Conservation (phyloP, 2,113 vertebrate genomes). For the Callipepla californica region DNA sequence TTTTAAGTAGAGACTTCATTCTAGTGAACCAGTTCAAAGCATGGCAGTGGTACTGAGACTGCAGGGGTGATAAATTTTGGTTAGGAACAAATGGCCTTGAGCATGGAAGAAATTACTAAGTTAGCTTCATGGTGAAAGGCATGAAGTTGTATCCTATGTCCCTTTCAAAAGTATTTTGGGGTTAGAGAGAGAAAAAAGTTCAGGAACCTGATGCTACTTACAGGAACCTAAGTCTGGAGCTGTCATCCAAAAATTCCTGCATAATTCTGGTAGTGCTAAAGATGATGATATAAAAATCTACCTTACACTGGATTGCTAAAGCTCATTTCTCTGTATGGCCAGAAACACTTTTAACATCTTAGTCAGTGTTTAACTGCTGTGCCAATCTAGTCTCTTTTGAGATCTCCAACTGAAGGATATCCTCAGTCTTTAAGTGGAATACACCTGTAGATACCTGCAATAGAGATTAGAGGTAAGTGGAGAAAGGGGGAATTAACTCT, state of each 20-base stretch:
- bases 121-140: background rate
- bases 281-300: background rate
- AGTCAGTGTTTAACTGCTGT: background rate
- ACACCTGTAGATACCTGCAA: background rate
- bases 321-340: background rate
- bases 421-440: background rate
- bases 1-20: background rate
- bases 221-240: background rate
- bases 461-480: background rate
- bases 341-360: background rate
- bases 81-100: background rate
- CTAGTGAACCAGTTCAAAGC: background rate
- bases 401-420: background rate
- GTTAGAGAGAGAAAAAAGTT: background rate
- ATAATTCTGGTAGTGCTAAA: background rate
- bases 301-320: background rate
- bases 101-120: background rate
- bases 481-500: background rate
- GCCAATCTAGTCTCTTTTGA: background rate
- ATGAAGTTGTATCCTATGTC: background rate
- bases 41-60: background rate
- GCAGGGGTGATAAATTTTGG: conserved; percentile 1
- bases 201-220: background rate
- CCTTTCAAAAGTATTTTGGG: background rate
- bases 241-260: background rate